Evolutionary conservation across 2,888 invertebrate species (phyloP).

Genomic region (Galeruca laticollis): DNA sequence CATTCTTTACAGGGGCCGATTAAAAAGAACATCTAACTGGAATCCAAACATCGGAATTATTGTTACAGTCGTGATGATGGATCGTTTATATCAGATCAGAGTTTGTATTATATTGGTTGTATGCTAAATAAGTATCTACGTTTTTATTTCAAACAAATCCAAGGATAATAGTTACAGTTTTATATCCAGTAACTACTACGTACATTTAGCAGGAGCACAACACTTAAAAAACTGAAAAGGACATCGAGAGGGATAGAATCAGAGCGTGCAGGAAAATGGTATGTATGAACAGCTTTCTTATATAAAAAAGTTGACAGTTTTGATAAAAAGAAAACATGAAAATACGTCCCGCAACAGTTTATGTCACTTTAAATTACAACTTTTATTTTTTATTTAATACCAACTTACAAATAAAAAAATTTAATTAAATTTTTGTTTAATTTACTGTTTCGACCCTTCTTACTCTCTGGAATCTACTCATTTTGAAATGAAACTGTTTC

Average conservation of each 20-base stretch:
- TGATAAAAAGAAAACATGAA: neutral
- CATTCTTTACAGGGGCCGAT: too few species aligned
- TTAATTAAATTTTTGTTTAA: too few species aligned
- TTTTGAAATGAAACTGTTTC: too few species aligned
- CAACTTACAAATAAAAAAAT: too few species aligned
- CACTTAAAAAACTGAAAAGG: slow-evolving; percentile 26
- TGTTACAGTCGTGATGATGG: too few species aligned
- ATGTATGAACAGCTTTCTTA: slow-evolving; percentile 14
- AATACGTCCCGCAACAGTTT: neutral
- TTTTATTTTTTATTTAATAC: too few species aligned
- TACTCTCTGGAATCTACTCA: too few species aligned
- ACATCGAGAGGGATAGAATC: slow-evolving; percentile 32
- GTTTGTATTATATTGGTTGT: neutral
- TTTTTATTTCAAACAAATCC: slow-evolving; percentile 13
- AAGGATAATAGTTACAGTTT: slow-evolving; percentile 16
- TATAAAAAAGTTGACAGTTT: neutral
- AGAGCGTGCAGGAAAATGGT: slow-evolving; percentile 28
- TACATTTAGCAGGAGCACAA: slow-evolving; percentile 23
- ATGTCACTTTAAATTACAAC: neutral
- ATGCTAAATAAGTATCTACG: slow-evolving; percentile 5
- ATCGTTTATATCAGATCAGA: neutral
- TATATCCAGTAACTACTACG: slow-evolving; percentile 22
- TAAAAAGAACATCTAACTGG: too few species aligned
- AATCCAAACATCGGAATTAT: too few species aligned
- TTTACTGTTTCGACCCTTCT: too few species aligned